Base-by-base conservation (phyloP, 2,113 vertebrate genomes). In the Indicator indicator region DNA sequence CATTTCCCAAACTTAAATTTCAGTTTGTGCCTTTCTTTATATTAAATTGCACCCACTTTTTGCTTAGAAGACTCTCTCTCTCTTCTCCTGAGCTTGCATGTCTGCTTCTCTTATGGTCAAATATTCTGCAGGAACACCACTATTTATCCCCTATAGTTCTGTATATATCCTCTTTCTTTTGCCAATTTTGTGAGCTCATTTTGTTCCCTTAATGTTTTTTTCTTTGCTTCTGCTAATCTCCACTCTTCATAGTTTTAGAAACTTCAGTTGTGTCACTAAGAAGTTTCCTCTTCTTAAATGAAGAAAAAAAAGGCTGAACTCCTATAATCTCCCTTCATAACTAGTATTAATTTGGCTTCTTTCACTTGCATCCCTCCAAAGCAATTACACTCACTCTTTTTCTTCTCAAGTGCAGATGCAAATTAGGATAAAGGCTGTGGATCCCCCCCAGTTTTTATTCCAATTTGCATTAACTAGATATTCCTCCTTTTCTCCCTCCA, bases 351-450 rank as follows among this genome's bases (percentile, higher is more conserved):
- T 88, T 90, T 96, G 91, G 18, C 42, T 95, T 93, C 63, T 73
- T 93, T 90, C 38, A 46, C 63, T 90, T 65, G 28, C 70, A 86
- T n/a, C 46, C 67, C 77, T 90, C 77, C 82, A 88, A 93, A 94
- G 86, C 56, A 94, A 93, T 95, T 93, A 75, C 64, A 88, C 60
- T 46, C 63, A 63, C 50, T 89, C 64, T 48, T 68, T 63, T 88
- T 77, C 73, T 84, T 90, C 88, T 95, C 68, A 95, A 94, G 48
- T 80, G 44, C 16, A 93, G 88, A 95, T 96, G 96, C 30, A 96
- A 97, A 96, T 94, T 86, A 94, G 70, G 83, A 92, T 72, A 96
- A 97, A 96, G 54, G 16, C 56, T 74, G 23, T 13, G 18, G 68
- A 87, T 70, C n/a, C 15, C 18, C 16, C 15, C 19, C 19, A 9